Conservation (phyloP, 2,113 vertebrate species). For the Heterotis niloticus region DNA sequence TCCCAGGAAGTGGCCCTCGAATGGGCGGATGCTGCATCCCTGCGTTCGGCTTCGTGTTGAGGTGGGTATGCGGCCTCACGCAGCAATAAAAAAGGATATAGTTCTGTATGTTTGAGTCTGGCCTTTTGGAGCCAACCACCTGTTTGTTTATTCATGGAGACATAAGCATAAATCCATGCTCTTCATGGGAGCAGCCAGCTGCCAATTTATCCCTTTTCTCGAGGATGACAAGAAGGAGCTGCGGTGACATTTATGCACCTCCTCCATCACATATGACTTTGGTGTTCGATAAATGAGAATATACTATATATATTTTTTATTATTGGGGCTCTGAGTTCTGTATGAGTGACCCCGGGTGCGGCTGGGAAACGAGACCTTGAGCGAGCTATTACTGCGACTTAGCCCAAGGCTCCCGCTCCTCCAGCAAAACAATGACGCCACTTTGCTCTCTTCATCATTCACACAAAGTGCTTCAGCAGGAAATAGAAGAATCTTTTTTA, state of each 20-base stretch:
- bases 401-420: slow-evolving; percentile 18
- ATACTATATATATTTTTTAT: slow-evolving; percentile 21
- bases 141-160: not conserved
- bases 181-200: not conserved
- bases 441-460: slow-evolving; percentile 23
- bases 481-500: not conserved
- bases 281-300: slow-evolving; percentile 13
- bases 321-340: not conserved
- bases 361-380: slow-evolving; percentile 16
- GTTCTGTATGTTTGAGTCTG: not conserved
- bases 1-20: not conserved
- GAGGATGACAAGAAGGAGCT: not conserved
- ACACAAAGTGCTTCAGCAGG: slow-evolving; percentile 1
- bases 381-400: not conserved
- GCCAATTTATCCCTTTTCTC: slow-evolving; percentile 3
- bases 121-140: not conserved
- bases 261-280: slow-evolving; percentile 15
- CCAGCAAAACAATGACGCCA: not conserved
- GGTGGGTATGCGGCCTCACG: not conserved
- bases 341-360: not conserved
- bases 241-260: slow-evolving; percentile 10
- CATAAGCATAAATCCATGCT: not conserved
- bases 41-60: not conserved
- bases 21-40: no score
- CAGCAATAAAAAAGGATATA: no score